These are phyloP conservation scores for Aviceda cuculoides DNA, from an alignment of 2,797 vertebrate genomes.

Conservation along the genomic window DNA sequence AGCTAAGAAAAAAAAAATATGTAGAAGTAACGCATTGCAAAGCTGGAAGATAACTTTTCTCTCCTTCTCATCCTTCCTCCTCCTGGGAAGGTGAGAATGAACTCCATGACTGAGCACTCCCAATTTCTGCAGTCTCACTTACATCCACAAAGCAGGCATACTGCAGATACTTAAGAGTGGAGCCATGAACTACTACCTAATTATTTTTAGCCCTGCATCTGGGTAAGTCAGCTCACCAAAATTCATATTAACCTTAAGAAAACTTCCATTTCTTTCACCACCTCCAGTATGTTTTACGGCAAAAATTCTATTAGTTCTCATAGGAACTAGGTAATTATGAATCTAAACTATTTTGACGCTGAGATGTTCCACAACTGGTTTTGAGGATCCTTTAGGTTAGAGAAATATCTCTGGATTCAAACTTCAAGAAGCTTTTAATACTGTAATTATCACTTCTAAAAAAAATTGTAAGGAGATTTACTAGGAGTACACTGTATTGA, in stretches of 20 bases:
- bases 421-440: neutral
- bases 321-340: neutral
- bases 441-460: neutral
- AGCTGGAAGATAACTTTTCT: neutral
- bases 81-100: neutral
- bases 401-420: neutral
- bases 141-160: neutral
- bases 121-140: neutral
- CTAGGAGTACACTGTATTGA: neutral
- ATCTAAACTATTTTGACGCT: neutral
- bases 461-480: neutral
- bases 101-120: neutral
- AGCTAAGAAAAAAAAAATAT: neutral
- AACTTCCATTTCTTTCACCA: neutral
- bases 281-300: neutral
- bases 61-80: neutral
- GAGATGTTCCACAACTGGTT: neutral
- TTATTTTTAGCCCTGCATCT: neutral
- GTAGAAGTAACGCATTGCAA: neutral
- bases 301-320: neutral
- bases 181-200: neutral
- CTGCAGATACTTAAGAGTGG: neutral
- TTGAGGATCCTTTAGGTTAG: neutral
- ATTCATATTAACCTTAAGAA: neutral
- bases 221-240: neutral